Percentiles rank a stretch among this genome's conserved stretches.
phyloP scores from a whole-genome alignment of 2,113 vertebrate genomes.

The Myiagra hebetior region DNA sequence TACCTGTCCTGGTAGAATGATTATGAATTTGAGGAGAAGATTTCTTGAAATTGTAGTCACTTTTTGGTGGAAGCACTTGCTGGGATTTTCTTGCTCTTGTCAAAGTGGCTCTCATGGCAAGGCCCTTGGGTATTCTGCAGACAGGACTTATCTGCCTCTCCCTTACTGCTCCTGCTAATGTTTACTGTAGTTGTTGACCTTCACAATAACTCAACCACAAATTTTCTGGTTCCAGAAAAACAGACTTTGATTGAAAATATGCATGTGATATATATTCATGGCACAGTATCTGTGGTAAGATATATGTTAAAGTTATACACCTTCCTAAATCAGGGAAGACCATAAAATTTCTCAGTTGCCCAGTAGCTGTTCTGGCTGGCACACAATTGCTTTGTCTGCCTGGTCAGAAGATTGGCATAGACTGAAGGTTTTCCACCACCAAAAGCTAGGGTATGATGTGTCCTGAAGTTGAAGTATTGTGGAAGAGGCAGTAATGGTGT shows the following conservation, averaged over 20 bases:
- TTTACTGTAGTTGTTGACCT: background rate
- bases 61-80: background rate
- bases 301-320: background rate
- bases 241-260: background rate
- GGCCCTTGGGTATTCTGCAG: background rate
- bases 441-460: background rate
- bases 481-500: background rate
- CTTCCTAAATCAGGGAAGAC: background rate
- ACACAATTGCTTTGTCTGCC: background rate
- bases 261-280: background rate
- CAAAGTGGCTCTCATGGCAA: background rate
- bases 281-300: background rate
- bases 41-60: background rate
- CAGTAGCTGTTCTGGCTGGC: background rate
- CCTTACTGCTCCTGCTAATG: background rate
- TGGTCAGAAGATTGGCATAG: background rate
- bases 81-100: background rate
- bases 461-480: background rate
- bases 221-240: background rate
- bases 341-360: background rate
- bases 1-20: background rate
- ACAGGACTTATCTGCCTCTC: background rate
- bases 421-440: background rate
- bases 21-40: background rate
- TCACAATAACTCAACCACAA: background rate